Base-by-base conservation (phyloP, 1,140 invertebrate genomes). In the Popillia japonica region DNA sequence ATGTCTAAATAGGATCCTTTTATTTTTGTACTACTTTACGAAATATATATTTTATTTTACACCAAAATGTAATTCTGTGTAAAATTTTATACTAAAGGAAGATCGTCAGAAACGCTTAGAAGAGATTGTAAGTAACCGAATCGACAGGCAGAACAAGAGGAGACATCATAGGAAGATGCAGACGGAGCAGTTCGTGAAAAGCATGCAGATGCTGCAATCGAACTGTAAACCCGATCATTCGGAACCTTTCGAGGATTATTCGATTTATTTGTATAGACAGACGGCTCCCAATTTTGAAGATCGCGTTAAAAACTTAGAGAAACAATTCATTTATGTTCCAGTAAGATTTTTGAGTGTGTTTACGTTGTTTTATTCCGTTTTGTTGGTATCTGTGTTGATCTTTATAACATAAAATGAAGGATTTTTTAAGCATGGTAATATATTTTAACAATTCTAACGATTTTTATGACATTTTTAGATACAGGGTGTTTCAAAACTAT, bases 241-340 rank as follows among this genome's bases (percentile, higher is more conserved):
- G 61, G 86, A 84, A 79, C 90, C 91, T 40, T 93, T 93, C 83
- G 92, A 94, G 86, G 93, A 94, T 87, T 93, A 93, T 85, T 92
- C 91, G 59, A 90, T 94, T 83, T 93, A 92, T 86, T 87, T 94
- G 44, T 94, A 94, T 86, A 89, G 92, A 44, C 92, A 93, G 88
- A 93, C 91, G 44, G 92, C 92, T 3, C 91, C 92, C 0, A 89
- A 93, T 86, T 94, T 94, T 86, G 90, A 93, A 87, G 92, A 94
- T 86, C 89, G 94, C 78, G 92, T 94, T 73, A 94, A 93, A 90
- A 90, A 92, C 82, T 87, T 95, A 83, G 94, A 95, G 86, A 89
- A 90, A 87, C 93, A 94, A 88, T 87, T 87, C 72, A 86, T 89
- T 92, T 89, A 93, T 73, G 90, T 92, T 85, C 92, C 92, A 85